phyloP scores from a whole-genome alignment of 2,888 invertebrate genomes.

The Nasonia oneida region DNA sequence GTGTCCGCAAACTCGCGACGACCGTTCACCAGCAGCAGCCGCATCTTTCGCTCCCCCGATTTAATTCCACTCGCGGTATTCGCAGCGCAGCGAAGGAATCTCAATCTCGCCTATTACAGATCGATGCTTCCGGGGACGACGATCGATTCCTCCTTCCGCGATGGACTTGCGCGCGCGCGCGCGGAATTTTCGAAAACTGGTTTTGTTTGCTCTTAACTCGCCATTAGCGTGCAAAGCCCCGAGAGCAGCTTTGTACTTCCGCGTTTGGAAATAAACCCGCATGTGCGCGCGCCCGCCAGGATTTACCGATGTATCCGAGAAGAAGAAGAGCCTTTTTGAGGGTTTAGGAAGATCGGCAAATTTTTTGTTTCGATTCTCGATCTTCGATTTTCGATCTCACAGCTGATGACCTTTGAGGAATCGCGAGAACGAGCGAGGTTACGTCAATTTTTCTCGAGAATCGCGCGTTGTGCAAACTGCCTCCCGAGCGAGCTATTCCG shows the following conservation, averaged over 20 bases:
- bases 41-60: slow-evolving; percentile 7
- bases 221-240: slow-evolving; percentile 28
- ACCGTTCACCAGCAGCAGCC: not conserved
- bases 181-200: slow-evolving; percentile 35
- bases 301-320: not conserved
- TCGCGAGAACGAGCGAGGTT: no score
- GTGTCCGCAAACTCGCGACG: not conserved
- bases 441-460: slow-evolving; percentile 16
- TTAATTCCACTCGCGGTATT: not conserved
- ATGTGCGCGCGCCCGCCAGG: not conserved
- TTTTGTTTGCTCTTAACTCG: slow-evolving; percentile 10
- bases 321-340: not conserved
- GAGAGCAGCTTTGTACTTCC: not conserved
- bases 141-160: slow-evolving; percentile 34
- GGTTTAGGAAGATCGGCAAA: not conserved
- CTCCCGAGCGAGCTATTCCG: not conserved
- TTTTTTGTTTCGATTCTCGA: not conserved
- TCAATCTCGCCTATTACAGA: not conserved
- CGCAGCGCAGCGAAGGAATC: not conserved
- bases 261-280: slow-evolving; percentile 6
- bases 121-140: not conserved
- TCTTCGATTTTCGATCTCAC: not conserved
- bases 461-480: slow-evolving; percentile 21
- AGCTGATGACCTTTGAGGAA: not conserved
- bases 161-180: slow-evolving; percentile 47